Evolutionary conservation across 2,113 vertebrate species (phyloP), one percentile per base, ranked within the genome.

Genomic region (Aythya baeri): DNA sequence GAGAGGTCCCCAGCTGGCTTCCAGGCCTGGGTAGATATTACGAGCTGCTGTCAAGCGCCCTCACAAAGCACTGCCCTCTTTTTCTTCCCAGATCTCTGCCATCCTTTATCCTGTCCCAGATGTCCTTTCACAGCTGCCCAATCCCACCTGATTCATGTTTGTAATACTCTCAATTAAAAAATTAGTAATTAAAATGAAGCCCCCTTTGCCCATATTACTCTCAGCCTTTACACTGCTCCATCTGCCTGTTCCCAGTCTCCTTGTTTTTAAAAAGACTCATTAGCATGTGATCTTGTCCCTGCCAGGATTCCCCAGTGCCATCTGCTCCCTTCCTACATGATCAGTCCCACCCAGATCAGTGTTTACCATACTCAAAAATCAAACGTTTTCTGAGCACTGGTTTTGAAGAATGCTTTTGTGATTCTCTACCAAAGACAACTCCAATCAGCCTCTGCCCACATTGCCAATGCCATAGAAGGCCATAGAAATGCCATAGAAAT

Each of bases 151-250:
- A 93, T 94, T 92, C 80, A 46, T 84, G 66, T 72, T 91, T 84
- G 15, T 65, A 93, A 91, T 93, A 92, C 70, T 65, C 49, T 82
- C 49, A 93, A 91, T 93, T 91, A 95, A 95, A 93, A 96, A 92
- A 94, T 72, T 54, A 94, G 86, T 93, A 86, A 97, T 94, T 95
- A 94, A 96, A 96, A 97, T 96, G 55, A 92, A 97, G 86, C 38
- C 29, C 26, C 34, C 31, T 91, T 95, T 97, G 26, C 44, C 66
- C 77, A 52, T 88, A 72, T 91, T 90, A 81, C 72, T 94, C 61
- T 25, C 52, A 94, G 77, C 20, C 54, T 93, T 92, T 89, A 89
- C 73, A 89, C 38, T 54, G 32, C 36, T 94, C 94, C 95, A 96
- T 97, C 94, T 96, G 95, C 89, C 95, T 66, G 72, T 89, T 95